Evolutionary conservation across 2,797 vertebrate species (phyloP).

Genomic region (Cryptoprocta ferox): DNA sequence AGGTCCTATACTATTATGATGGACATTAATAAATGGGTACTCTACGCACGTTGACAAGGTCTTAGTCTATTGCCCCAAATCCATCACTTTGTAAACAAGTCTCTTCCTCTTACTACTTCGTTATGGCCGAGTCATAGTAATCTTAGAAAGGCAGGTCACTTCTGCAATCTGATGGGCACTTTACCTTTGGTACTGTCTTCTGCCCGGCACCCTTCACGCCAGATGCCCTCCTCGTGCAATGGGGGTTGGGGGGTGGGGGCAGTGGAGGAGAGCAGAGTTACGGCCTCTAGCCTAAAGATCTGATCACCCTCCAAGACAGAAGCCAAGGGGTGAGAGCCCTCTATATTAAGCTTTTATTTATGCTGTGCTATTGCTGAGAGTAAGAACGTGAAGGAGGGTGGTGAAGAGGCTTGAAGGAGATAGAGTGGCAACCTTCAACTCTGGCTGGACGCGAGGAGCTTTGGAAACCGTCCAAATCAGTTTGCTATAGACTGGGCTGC

Average conservation of each 20-base stretch:
- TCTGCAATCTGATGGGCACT: background rate
- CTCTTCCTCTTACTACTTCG: background rate
- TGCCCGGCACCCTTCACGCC: background rate
- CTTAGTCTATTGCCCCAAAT: conserved; percentile 15
- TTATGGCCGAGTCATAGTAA: background rate
- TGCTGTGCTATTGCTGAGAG: background rate
- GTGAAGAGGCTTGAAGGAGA: background rate
- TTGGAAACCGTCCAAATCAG: background rate
- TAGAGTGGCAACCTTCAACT: background rate
- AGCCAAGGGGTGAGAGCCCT: background rate
- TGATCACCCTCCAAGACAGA: background rate
- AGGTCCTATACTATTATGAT: conserved; percentile 39
- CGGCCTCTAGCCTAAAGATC: background rate
- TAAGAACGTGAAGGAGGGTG: background rate
- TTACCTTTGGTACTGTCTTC: background rate
- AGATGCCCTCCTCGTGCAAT: background rate
- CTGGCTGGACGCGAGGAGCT: background rate
- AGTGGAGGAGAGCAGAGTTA: background rate
- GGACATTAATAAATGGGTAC: conserved; percentile 39
- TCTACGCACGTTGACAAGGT: background rate
- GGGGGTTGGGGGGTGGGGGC: accelerated
- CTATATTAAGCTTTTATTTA: background rate
- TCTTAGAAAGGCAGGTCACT: background rate
- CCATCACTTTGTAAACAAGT: conserved; percentile 21
- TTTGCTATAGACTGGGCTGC: background rate